Evolutionary conservation across 2,888 invertebrate genomes (phyloP), one percentile per base, ranked within the genome.

Genomic region (Linyphia triangularis): DNA sequence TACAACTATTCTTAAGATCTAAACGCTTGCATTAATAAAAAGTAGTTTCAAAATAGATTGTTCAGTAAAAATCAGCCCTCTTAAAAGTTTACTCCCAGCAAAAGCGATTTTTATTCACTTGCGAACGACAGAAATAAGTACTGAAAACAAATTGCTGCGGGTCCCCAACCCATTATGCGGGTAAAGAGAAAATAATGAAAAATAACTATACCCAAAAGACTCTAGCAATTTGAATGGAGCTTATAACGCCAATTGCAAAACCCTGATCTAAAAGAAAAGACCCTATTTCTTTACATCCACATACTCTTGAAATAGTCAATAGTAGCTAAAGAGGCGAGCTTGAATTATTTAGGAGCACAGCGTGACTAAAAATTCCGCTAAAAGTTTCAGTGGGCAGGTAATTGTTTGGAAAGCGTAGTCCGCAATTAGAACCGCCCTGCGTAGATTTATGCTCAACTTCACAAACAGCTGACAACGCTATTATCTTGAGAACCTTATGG

Each of bases 381-480:
- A 82, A 82, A 82, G 59, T 82, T 57, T 19, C 59, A n/a, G n/a
- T n/a, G n/a, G n/a, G n/a, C n/a, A 70, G 61, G 61, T 82, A 82
- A 82, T 82, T 82, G 70, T 82, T 82, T 82, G 61, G 82, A 82
- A 72, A 82, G 82, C 82, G 65, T 24, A 82, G 61, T 24, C 82
- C 61, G 28, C 82, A 82, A 82, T 82, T 61, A 82, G 59, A 70
- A 70, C 61, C 70, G 59, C 61, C 70, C 51, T 57, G 61, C 59
- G 57, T 61, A 82, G 82, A 82, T 82, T 82, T 82, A 82, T 82
- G 61, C 82, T 70, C 59, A 51, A 61, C 57, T 72, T 82, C 82
- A 82, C 82, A 43, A 82, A 82, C 82, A 82, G 82, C 82, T 82
- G 82, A 82, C 82, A 82, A 61, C 70, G 82, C 82, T 72, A 82